Conservation (phyloP, 2,113 vertebrate species). For the Spizaetus ornatus region DNA sequence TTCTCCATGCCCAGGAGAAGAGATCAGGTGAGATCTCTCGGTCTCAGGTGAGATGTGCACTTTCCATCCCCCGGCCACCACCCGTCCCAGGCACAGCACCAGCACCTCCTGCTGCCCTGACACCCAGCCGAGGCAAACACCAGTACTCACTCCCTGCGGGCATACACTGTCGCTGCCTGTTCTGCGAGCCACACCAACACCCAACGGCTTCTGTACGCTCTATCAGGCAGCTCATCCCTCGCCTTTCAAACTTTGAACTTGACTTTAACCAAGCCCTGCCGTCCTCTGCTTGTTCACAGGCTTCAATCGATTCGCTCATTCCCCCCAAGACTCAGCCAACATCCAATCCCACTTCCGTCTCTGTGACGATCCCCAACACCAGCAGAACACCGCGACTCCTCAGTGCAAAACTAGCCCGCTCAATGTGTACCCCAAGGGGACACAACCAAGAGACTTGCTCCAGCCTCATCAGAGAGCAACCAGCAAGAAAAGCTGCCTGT, state of each 20-base stretch:
- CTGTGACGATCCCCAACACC: accelerated
- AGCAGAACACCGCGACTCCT: accelerated
- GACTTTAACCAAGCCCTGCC: accelerated
- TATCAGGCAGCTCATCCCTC: accelerated
- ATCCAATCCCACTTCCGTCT: accelerated
- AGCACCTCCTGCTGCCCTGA: no score
- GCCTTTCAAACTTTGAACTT: background rate
- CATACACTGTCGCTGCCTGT: accelerated
- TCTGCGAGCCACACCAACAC: background rate
- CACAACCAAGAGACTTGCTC: background rate
- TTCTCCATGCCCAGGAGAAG: no score
- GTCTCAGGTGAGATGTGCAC: accelerated
- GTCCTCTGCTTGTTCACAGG: accelerated
- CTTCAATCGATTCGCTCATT: accelerated
- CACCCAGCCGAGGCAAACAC: background rate
- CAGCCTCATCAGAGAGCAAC: accelerated
- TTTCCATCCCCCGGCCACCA: background rate
- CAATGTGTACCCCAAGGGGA: accelerated
- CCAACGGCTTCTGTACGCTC: accelerated
- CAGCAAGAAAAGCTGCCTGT: accelerated
- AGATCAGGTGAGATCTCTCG: background rate
- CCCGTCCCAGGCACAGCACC: background rate
- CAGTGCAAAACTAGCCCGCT: accelerated
- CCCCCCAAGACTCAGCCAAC: no score
- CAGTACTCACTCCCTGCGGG: background rate